phyloP scores from a whole-genome alignment of 2,113 vertebrate genomes.

The Antidorcas marsupialis region DNA sequence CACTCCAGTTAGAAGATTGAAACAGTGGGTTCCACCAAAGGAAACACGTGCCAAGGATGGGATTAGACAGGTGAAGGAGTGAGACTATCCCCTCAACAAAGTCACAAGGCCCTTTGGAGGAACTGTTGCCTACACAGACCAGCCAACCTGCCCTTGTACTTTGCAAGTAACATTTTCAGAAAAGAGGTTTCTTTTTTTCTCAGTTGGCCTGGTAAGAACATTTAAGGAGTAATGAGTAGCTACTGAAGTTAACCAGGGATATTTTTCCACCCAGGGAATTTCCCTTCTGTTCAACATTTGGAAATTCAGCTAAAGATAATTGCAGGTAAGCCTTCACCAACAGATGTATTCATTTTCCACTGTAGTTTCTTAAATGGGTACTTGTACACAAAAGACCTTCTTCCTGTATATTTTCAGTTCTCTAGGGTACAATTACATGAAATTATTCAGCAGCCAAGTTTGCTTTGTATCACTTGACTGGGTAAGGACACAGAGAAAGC shows the following conservation, averaged over 20 bases:
- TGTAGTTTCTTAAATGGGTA: constrained; percentile 54
- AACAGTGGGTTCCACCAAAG: not conserved
- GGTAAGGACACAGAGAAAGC: constrained; percentile 52
- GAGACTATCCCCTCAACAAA: not conserved
- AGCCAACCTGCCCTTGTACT: constrained; percentile 15
- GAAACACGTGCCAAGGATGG: not conserved
- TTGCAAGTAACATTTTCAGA: constrained; percentile 65
- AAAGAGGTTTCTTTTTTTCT: constrained; percentile 50
- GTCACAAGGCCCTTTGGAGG: constrained; percentile 19
- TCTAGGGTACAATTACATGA: constrained; percentile 58
- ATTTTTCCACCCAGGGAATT: constrained; percentile 66
- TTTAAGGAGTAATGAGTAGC: constrained; percentile 70
- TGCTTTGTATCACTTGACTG: constrained; percentile 61
- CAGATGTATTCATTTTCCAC: constrained; percentile 67
- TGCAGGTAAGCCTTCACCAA: constrained; percentile 59
- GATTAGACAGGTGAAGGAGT: constrained; percentile 33
- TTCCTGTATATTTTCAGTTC: constrained; percentile 59
- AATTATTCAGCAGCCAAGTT: constrained; percentile 68
- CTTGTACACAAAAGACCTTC: constrained; percentile 66
- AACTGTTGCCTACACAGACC: constrained; percentile 27
- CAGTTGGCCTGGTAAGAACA: constrained; percentile 68
- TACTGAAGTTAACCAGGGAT: constrained; percentile 71
- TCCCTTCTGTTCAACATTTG: constrained; percentile 72
- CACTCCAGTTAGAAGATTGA: constrained; percentile 48
- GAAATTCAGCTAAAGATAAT: constrained; percentile 69